Percentiles rank a stretch among this genome's conserved stretches.
Conservation (phyloP, 2,888 invertebrate species). For the Idaea aversata region DNA sequence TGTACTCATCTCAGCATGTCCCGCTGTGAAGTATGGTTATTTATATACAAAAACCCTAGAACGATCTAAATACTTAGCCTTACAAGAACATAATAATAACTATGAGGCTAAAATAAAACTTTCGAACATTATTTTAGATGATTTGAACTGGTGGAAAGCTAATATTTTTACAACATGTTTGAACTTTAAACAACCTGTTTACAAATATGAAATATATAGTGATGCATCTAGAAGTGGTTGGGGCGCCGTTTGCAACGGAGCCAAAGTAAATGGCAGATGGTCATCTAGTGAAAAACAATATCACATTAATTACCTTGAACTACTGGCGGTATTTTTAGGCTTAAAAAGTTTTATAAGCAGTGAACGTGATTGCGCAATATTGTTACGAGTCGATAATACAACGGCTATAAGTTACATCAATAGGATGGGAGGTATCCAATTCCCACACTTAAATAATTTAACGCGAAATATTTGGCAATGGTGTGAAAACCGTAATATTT, state of each 20-base stretch:
- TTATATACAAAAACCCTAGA: constrained; percentile 18
- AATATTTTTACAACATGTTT: constrained; percentile 3
- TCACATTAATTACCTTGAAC: constrained; percentile 13
- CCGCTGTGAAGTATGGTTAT: no score
- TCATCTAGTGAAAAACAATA: neutral
- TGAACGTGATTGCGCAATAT: neutral
- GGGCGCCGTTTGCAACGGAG: constrained; percentile 6
- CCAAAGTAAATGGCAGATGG: neutral
- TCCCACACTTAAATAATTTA: constrained; percentile 19
- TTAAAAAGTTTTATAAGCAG: constrained; percentile 4
- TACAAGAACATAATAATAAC: neutral
- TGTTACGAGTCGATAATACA: constrained; percentile 18
- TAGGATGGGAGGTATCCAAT: constrained; percentile 20
- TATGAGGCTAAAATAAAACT: constrained; percentile 11
- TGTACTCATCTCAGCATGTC: no score
- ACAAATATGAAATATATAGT: constrained; percentile 4
- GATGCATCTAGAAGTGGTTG: constrained; percentile 10
- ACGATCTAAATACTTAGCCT: constrained; percentile 20
- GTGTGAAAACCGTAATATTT: constrained; percentile 19
- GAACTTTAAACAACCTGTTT: neutral
- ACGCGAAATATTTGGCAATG: constrained; percentile 21
- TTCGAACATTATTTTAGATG: constrained; percentile 4
- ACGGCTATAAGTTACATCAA: constrained; percentile 21
- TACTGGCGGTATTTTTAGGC: constrained; percentile 7
- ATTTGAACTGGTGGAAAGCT: constrained; percentile 14